phyloP scores from a whole-genome alignment of 2,797 vertebrate genomes.

The Monodelphis domestica region DNA sequence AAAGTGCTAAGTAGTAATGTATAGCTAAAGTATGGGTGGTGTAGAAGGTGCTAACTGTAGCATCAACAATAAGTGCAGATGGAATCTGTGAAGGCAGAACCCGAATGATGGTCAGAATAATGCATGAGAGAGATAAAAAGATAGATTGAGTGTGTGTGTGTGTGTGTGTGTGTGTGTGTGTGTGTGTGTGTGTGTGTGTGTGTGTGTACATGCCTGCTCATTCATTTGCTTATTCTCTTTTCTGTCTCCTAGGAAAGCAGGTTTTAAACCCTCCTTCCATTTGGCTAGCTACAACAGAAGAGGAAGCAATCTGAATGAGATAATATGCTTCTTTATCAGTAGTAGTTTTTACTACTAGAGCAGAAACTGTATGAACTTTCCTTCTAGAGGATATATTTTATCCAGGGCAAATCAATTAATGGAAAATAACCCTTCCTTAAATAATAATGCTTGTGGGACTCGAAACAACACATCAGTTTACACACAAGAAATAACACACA shows the following conservation, averaged over 20 bases:
- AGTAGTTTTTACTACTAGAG: neutral
- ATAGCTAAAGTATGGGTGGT: neutral
- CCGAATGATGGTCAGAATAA: neutral
- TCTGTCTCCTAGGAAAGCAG: neutral
- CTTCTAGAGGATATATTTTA: conserved; percentile 26
- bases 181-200: neutral
- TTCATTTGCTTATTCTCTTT: neutral
- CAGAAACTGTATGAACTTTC: neutral
- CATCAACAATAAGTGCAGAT: neutral
- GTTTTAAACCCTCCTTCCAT: neutral
- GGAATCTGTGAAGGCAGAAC: neutral
- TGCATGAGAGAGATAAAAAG: neutral
- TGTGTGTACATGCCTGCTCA: neutral
- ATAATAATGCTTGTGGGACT: neutral
- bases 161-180: neutral
- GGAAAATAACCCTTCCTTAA: conserved; percentile 28
- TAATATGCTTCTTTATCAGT: neutral
- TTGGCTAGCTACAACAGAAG: neutral
- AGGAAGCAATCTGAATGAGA: neutral
- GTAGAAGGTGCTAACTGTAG: neutral
- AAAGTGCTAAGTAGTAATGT: neutral
- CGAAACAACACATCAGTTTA: conserved; percentile 37
- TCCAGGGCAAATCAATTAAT: conserved; percentile 16
- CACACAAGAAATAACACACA: conserved; percentile 36
- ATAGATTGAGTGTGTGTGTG: too few relatives aligned